Percentiles rank a stretch among this genome's conserved stretches.
Evolutionary conservation across 1,140 invertebrate species (phyloP).

Genomic region (Trichogramma pretiosum): DNA sequence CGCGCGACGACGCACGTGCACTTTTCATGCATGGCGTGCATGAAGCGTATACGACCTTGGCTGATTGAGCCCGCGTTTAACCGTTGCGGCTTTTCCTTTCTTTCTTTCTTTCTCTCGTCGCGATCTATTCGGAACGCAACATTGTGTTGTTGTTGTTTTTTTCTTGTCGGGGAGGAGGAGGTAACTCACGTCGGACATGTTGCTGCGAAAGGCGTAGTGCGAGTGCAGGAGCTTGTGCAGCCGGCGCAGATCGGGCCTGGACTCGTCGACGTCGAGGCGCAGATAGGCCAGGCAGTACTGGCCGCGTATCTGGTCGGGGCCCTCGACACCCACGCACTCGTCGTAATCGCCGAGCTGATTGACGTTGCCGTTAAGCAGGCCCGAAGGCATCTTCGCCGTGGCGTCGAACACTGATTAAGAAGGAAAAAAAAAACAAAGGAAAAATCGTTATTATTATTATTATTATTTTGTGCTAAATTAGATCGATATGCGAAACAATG

Average conservation of each 20-base stretch:
- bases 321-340: slow-evolving; percentile 47
- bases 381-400: slow-evolving; percentile 51
- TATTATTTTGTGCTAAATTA: slow-evolving; percentile 11
- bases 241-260: slow-evolving; percentile 43
- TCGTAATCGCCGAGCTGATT: slow-evolving; percentile 58
- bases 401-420: slow-evolving; percentile 51
- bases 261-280: slow-evolving; percentile 45
- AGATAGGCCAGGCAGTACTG: slow-evolving; percentile 56
- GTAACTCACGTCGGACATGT: slow-evolving; percentile 57
- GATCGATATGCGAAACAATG: no score
- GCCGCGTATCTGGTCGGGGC: slow-evolving; percentile 42
- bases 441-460: no score
- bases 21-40: no score
- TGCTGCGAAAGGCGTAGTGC: slow-evolving; percentile 54
- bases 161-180: no score
- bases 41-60: no score
- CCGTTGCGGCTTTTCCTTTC: no score
- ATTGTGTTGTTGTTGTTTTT: no score
- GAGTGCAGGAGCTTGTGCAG: slow-evolving; percentile 53
- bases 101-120: no score
- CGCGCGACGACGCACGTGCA: no score
- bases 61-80: no score
- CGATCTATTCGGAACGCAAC: no score
- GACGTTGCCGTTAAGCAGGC: slow-evolving; percentile 54
- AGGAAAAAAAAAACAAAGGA: no score